These are phyloP conservation scores for Machaerirhynchus nigripectus DNA, from an alignment of 2,113 vertebrate species.

Conservation along the genomic window DNA sequence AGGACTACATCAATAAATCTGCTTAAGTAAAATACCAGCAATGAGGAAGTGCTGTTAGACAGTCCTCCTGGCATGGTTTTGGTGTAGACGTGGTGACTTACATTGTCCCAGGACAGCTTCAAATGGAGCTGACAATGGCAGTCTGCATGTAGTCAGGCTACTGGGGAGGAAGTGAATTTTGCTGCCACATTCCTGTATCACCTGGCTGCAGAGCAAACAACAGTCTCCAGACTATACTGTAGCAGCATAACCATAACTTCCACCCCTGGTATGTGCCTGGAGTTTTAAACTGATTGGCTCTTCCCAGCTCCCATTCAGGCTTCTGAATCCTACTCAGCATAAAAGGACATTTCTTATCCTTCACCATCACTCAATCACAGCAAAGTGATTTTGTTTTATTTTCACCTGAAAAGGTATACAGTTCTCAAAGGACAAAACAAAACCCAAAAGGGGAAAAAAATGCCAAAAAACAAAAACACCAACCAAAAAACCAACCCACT, in stretches of 20 bases:
- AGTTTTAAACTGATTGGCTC: background rate
- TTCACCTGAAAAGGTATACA: background rate
- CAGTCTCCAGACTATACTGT: background rate
- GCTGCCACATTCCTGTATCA: background rate
- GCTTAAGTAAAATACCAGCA: background rate
- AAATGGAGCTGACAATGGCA: background rate
- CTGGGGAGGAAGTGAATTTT: background rate
- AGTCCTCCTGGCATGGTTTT: background rate
- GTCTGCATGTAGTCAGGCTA: rapidly evolving
- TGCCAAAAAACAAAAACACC: background rate
- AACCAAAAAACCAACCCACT: background rate
- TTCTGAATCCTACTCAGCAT: background rate
- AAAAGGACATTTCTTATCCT: background rate
- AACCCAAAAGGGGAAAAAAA: background rate
- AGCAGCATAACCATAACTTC: background rate
- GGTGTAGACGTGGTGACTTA: background rate
- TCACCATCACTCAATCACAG: background rate
- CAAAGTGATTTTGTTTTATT: background rate
- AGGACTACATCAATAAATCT: background rate
- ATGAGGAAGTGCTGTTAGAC: background rate
- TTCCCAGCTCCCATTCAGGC: background rate
- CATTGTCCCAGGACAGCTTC: background rate
- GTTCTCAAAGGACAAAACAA: background rate
- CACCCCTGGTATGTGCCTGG: background rate
- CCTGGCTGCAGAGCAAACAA: background rate